phyloP scores from a whole-genome alignment of 2,888 invertebrate genomes.

The Ctenicera cuprea region DNA sequence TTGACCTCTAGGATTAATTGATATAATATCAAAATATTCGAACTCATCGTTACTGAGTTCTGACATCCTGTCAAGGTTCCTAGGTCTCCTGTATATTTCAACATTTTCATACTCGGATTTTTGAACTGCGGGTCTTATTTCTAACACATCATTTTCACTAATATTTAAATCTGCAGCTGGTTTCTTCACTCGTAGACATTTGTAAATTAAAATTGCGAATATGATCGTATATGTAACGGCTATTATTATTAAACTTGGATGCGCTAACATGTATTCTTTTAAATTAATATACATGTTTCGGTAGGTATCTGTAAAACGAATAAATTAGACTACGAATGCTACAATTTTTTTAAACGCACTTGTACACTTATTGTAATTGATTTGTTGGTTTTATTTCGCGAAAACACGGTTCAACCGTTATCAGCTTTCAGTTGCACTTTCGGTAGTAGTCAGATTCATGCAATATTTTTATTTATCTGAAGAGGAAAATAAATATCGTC shows the following conservation, averaged over 20 bases:
- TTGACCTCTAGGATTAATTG: conserved; percentile 21
- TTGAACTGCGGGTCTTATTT: neutral
- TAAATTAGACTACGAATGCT: neutral
- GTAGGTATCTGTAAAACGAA: neutral
- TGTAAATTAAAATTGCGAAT: conserved; percentile 35
- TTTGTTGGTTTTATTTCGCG: too few species aligned
- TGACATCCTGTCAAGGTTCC: conserved; percentile 25
- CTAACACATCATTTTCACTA: neutral
- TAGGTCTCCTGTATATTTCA: neutral
- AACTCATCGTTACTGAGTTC: conserved; percentile 33
- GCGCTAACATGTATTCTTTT: conserved; percentile 10
- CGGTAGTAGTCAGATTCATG: neutral
- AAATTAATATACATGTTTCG: neutral
- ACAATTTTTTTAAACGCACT: neutral
- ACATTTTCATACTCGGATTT: neutral
- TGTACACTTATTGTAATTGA: neutral
- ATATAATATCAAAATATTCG: conserved; percentile 35
- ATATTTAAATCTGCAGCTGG: neutral
- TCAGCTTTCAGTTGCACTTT: neutral
- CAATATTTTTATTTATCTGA: neutral
- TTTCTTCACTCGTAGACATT: conserved; percentile 24
- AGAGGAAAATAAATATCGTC: neutral
- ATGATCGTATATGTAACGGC: conserved; percentile 29
- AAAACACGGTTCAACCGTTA: neutral
- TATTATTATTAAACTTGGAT: conserved; percentile 45